phyloP scores from a whole-genome alignment of 2,888 invertebrate genomes.

The Epirrita christyi region DNA sequence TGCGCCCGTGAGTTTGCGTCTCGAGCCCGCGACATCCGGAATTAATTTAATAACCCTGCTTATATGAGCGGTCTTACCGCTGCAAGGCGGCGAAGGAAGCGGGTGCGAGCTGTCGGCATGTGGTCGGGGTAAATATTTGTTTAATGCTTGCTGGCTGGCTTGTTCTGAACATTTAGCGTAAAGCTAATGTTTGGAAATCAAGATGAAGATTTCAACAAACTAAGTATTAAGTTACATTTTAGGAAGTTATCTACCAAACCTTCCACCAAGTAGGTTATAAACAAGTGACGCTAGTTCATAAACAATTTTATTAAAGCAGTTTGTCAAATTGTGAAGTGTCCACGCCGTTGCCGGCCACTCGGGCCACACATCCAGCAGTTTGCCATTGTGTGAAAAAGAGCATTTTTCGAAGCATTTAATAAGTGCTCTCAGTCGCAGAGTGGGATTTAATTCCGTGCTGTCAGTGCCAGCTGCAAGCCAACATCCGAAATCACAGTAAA shows the following conservation, averaged over 20 bases:
- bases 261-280: background rate
- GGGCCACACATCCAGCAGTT: constrained; percentile 40
- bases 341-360: background rate
- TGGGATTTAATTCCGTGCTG: constrained; percentile 72
- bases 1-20: constrained; percentile 41
- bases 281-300: background rate
- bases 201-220: too few relatives aligned
- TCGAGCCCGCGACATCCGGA: constrained; percentile 43
- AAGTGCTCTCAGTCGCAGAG: constrained; percentile 58
- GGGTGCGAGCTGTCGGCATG: background rate
- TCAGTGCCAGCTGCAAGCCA: constrained; percentile 64
- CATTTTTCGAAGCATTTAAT: constrained; percentile 75
- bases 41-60: constrained; percentile 62
- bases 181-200: too few relatives aligned
- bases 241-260: too few relatives aligned
- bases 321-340: constrained; percentile 2
- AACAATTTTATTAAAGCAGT: constrained; percentile 2
- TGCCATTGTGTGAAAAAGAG: constrained; percentile 68
- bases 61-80: constrained; percentile 14
- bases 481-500: constrained; percentile 46
- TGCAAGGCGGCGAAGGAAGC: constrained; percentile 7
- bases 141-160: background rate
- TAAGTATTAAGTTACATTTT: too few relatives aligned
- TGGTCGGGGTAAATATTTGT: background rate
- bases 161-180: too few relatives aligned